Evolutionary conservation across 2,888 invertebrate species (phyloP).

Genomic region (Tinea semifulvella): DNA sequence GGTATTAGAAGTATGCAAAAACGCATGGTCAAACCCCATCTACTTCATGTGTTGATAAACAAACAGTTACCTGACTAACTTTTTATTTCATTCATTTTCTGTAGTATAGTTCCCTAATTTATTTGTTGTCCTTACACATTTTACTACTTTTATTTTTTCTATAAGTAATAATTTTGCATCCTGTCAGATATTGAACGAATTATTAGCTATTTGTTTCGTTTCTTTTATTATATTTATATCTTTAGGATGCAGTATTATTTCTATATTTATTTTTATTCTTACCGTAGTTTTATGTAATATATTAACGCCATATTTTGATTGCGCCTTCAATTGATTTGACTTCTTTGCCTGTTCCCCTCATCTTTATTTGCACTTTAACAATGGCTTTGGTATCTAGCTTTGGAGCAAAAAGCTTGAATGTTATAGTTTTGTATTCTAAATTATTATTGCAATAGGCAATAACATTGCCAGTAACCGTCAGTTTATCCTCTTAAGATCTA

Average conservation of each 20-base stretch:
- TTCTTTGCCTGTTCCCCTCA: neutral
- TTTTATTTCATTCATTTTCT: constrained; percentile 35
- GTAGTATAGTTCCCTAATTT: neutral
- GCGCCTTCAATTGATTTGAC: neutral
- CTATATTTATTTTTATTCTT: neutral
- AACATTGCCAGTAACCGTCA: neutral
- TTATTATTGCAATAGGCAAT: neutral
- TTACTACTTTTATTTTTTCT: neutral
- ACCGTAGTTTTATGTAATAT: neutral
- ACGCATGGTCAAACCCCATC: constrained; percentile 52
- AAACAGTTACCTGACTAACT: constrained; percentile 61
- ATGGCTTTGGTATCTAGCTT: constrained; percentile 1
- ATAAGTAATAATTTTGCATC: constrained; percentile 6
- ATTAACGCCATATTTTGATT: neutral
- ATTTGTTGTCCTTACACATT: neutral
- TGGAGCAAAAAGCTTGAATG: constrained; percentile 4
- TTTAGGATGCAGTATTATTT: constrained; percentile 10
- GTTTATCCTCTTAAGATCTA: constrained; percentile 1
- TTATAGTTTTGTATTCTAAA: neutral
- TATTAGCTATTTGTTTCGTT: neutral
- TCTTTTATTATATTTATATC: neutral
- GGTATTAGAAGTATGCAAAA: constrained; percentile 46
- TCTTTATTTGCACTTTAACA: neutral
- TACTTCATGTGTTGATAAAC: constrained; percentile 68
- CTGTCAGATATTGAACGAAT: neutral